Evolutionary conservation across 2,113 vertebrate species (phyloP).

Genomic region (Hydrolagus affinis): DNA sequence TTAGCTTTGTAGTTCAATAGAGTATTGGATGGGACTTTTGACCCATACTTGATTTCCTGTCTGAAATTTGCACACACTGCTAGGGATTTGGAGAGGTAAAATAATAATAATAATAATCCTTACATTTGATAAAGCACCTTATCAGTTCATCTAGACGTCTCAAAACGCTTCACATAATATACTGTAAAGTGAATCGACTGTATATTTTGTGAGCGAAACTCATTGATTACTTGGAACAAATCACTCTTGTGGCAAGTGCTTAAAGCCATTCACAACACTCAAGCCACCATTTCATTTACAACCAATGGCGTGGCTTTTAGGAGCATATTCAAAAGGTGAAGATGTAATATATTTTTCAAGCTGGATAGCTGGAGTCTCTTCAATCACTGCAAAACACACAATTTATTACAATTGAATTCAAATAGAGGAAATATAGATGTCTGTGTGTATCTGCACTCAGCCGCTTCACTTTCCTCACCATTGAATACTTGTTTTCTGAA

Average conservation of each 20-base stretch:
- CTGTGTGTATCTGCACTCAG: not conserved
- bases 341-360: not conserved
- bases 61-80: too few species aligned
- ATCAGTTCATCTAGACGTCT: too few species aligned
- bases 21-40: too few species aligned
- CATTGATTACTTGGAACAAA: too few species aligned
- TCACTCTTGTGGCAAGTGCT: not conserved
- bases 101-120: too few species aligned
- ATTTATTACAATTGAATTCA: not conserved
- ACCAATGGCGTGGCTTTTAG: not conserved
- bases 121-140: too few species aligned
- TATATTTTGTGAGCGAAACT: too few species aligned
- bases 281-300: not conserved
- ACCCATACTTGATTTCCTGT: too few species aligned
- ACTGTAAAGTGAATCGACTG: too few species aligned
- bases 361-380: not conserved
- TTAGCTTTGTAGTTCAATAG: too few species aligned
- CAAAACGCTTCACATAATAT: too few species aligned
- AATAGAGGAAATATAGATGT: not conserved
- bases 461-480: not conserved
- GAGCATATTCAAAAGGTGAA: not conserved
- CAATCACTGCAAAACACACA: not conserved
- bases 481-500: not conserved
- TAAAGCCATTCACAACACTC: not conserved
- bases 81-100: too few species aligned